Conservation (phyloP, 2,888 invertebrate species). For the Panopea generosa region DNA sequence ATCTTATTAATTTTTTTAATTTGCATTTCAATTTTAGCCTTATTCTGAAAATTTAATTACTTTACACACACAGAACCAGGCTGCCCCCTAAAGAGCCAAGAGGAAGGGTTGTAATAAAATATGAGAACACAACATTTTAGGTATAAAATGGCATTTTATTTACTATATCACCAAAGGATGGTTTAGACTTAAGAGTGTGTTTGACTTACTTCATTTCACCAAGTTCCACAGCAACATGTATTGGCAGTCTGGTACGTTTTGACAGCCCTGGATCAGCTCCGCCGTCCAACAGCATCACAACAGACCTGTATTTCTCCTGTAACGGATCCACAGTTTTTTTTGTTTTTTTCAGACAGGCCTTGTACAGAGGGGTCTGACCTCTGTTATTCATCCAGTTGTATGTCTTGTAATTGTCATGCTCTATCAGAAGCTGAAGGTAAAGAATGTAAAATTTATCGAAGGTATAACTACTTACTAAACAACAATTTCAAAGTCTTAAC, state of each 20-base stretch:
- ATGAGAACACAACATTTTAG: too few species aligned
- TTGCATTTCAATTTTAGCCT: too few species aligned
- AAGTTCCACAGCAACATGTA: slow-evolving; percentile 82
- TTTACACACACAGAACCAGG: too few species aligned
- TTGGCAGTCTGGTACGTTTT: slow-evolving; percentile 76
- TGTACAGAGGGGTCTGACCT: slow-evolving; percentile 86
- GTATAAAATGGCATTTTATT: too few species aligned
- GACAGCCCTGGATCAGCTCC: slow-evolving; percentile 94
- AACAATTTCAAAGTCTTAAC: too few species aligned
- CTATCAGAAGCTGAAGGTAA: slow-evolving; percentile 78
- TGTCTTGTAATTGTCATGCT: slow-evolving; percentile 83
- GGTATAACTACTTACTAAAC: too few species aligned
- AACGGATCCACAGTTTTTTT: slow-evolving; percentile 95
- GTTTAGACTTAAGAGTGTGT: too few species aligned
- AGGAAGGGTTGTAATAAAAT: too few species aligned
- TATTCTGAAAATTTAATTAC: too few species aligned
- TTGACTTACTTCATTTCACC: slow-evolving; percentile 78
- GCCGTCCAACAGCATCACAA: slow-evolving; percentile 92
- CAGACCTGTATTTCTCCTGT: slow-evolving; percentile 90
- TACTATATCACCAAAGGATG: too few species aligned
- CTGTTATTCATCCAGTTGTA: slow-evolving; percentile 91
- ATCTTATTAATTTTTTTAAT: too few species aligned
- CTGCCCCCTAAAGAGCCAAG: too few species aligned
- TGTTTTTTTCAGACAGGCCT: slow-evolving; percentile 85
- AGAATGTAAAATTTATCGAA: slow-evolving; percentile 11